These are phyloP conservation scores for Pteropus alecto DNA, from an alignment of 2,113 vertebrate genomes.

Conservation along the genomic window DNA sequence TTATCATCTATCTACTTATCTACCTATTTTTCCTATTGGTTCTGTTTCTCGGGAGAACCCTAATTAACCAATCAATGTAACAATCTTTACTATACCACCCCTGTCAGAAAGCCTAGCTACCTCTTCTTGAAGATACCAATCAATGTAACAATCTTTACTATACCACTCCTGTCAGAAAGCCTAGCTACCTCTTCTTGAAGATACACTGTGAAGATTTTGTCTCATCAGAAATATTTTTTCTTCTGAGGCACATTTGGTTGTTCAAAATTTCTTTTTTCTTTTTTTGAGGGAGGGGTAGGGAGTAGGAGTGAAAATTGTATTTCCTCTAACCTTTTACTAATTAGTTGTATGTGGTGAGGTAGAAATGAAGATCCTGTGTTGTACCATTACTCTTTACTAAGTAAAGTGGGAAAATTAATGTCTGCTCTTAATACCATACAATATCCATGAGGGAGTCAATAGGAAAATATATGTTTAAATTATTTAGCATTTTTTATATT, in stretches of 20 bases:
- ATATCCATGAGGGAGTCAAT: neutral
- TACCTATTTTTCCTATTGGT: neutral
- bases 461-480: neutral
- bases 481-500: neutral
- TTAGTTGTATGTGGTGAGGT: neutral
- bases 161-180: neutral
- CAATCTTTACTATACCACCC: neutral
- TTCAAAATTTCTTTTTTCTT: neutral
- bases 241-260: neutral
- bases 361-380: neutral
- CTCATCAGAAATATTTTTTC: neutral
- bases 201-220: neutral
- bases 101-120: neutral
- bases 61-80: neutral
- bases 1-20: neutral
- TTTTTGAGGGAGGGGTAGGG: fast-evolving
- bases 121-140: neutral
- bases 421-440: neutral
- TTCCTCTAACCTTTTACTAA: neutral
- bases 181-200: neutral
- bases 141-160: neutral
- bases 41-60: neutral
- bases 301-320: neutral
- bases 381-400: neutral
- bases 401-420: neutral